Evolutionary conservation across 2,113 vertebrate genomes (phyloP).

Genomic region (Anarhynchus alexandrinus): DNA sequence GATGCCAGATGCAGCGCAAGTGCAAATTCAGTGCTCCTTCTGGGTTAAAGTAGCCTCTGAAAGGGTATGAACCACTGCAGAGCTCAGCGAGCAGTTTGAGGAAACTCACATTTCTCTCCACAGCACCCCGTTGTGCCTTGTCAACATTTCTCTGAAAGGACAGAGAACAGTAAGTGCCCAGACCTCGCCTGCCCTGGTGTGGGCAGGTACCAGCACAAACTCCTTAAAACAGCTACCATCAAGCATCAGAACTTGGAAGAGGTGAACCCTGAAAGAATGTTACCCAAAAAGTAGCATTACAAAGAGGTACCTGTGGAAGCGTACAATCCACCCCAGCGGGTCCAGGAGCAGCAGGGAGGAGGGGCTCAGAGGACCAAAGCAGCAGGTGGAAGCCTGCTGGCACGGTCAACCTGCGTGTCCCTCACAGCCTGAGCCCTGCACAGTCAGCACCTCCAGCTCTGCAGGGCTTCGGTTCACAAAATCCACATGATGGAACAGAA

Average conservation of each 20-base stretch:
- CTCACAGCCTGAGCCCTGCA: not conserved
- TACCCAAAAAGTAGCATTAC: not conserved
- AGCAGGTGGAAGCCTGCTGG: not conserved
- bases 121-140: not conserved
- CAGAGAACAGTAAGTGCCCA: not conserved
- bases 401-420: not conserved
- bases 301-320: not conserved
- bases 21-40: not conserved
- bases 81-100: not conserved
- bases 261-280: not conserved
- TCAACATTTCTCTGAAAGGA: not conserved
- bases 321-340: accelerated
- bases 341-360: not conserved
- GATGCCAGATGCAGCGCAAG: not conserved
- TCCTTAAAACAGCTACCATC: not conserved
- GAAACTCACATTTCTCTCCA: not conserved
- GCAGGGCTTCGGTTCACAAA: not conserved
- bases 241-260: not conserved
- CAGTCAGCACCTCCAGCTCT: not conserved
- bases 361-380: not conserved
- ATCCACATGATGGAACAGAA: not conserved
- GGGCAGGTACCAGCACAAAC: not conserved
- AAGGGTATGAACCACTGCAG: not conserved
- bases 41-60: not conserved
- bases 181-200: not conserved